Evolutionary conservation across 2,888 invertebrate species (phyloP), one percentile per base, ranked within the genome.

Genomic region (Trissoscelio sp.): DNA sequence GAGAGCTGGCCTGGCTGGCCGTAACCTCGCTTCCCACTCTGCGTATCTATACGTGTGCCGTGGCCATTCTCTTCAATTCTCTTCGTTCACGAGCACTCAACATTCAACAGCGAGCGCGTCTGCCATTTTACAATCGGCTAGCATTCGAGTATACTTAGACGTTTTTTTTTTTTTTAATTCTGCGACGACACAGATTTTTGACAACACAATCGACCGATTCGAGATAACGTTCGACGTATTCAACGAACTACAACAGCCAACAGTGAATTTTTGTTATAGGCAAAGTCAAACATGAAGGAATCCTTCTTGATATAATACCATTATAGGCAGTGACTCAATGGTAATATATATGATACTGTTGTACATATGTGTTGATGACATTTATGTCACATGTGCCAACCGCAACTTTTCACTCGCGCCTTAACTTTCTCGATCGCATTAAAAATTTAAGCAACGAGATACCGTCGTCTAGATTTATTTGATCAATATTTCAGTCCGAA

Each of bases 301-400:
- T n/a, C n/a, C n/a, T n/a, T n/a, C n/a, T n/a, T n/a, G 37, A 78
- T 64, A 78, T 70, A 42, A 62, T 57, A 78, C 70, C 64, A 55
- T 70, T 79, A 51, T 67, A 39, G 62, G 37, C 44, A 72, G 73
- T 79, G 79, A 73, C 73, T 79, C 78, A 79, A 79, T 72, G 79
- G 79, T 79, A 79, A 79, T 73, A 64, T 24, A 62, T 64, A 70
- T 12, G 39, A 58, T 31, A 53, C 44, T 9, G 18, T 12, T 16
- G 24, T 60, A 37, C 58, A 44, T 79, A 62, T 73, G 73, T 67
- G 60, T 70, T 69, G 60, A 73, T 77, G 79, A 82, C 79, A 82
- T 73, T 79, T 77, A 78, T 83, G 69, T 73, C 78, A 80, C 69
- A 79, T 69, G 69, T 82, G 73, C 60, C 64, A 64, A 77, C 70